Evolutionary conservation across 2,113 vertebrate species (phyloP).

Genomic region (Semicossyphus pulcher): DNA sequence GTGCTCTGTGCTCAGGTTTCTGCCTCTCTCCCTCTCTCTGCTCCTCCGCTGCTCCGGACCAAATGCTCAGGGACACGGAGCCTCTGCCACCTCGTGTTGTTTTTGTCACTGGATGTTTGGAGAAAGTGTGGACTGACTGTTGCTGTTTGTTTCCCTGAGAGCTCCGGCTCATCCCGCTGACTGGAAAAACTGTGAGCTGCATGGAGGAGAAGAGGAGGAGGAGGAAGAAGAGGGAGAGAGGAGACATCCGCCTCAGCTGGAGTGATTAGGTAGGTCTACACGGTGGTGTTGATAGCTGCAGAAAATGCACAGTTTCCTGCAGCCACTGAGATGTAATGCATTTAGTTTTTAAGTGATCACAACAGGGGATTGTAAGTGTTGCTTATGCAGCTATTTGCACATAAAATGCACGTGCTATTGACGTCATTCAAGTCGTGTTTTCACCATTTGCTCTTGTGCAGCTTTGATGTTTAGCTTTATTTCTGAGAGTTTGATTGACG

Average conservation of each 20-base stretch:
- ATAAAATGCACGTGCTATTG: not conserved
- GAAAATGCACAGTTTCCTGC: not conserved
- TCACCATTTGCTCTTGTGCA: not conserved
- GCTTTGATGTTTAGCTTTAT: not conserved
- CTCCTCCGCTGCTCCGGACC: slow-evolving; percentile 51
- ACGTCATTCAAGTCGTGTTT: not conserved
- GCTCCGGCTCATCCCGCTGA: slow-evolving; percentile 14
- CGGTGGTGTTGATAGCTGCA: not conserved
- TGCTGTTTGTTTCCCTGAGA: not conserved
- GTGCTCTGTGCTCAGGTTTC: slow-evolving; percentile 81
- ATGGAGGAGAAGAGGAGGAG: slow-evolving; percentile 18
- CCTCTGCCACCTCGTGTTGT: slow-evolving; percentile 32
- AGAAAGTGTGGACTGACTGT: slow-evolving; percentile 36
- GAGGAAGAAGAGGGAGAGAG: slow-evolving; percentile 29
- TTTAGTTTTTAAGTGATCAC: not conserved
- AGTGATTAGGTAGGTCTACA: slow-evolving; percentile 71
- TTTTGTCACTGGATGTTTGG: slow-evolving; percentile 13
- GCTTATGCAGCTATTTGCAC: not conserved
- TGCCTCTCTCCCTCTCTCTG: slow-evolving; percentile 66
- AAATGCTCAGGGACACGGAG: slow-evolving; percentile 46
- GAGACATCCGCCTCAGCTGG: not conserved
- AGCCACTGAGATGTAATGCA: not conserved
- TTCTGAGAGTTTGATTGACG: not conserved
- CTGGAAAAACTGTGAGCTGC: not conserved
- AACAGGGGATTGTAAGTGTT: not conserved